Base-by-base conservation (phyloP, 2,888 invertebrate genomes). In the Diarsia brunnea region DNA sequence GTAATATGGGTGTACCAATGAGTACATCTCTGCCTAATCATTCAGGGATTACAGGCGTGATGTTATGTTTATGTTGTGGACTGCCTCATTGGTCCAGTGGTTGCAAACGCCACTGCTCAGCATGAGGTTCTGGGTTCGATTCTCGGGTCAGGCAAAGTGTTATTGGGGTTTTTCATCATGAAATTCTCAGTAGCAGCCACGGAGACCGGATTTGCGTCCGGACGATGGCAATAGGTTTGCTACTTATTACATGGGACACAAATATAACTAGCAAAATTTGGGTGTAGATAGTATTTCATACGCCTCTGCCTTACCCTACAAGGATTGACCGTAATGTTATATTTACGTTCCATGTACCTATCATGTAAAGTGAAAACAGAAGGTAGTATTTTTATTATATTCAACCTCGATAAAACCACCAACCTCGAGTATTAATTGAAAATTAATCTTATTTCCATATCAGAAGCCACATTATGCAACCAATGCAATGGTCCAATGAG, bases 381-480 rank as follows among this genome's bases (percentile, higher is more conserved):
- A 16, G 8, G 27, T 1, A 27, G 0, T 55, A 24, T 24, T 55
- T 24, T 55, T 55, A 24, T 31, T 31, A 11, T 60, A 31, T 31
- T 60, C 16, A 27, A 27, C 19, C 19, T 19, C 27, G 4, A 19
- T 31, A 1, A 60, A 16, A 31, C 4, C 55, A 4, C 16, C 64
- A 19, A 47, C 24, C 24, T 24, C 21, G 11, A 12, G 0, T 7
- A 38, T 74, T 24, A 63, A 63, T 63, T 63, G 5, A 53, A 63
- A 75, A 75, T 38, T 75, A 47, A 75, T 75, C 63, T 75, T 63
- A 75, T 75, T 75, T 43, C 21, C 64, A 49, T 75, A 47, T 47
- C 16, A 38, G 16, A 31, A 55, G 31, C 74, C 74, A 55, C 38
- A 75, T 75, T 55, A 43, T 51, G 53, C 47, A 63, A 24, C 45